phyloP scores from a whole-genome alignment of 1,140 invertebrate genomes.

The Babylonia areolata region DNA sequence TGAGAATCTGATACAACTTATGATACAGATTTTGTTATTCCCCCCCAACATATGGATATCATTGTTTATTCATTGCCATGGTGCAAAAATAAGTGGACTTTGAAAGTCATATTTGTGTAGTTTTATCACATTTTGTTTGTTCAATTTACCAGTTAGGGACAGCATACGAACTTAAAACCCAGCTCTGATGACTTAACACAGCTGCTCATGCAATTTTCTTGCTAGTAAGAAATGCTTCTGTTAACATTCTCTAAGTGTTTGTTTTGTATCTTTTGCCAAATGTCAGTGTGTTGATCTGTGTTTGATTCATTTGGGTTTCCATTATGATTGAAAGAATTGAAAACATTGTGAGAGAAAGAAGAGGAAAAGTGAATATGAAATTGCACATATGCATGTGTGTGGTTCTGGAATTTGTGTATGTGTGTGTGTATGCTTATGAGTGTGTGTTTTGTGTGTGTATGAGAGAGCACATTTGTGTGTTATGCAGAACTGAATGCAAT shows the following conservation, averaged over 20 bases:
- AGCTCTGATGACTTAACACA: background rate
- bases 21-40: background rate
- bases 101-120: background rate
- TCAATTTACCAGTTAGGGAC: background rate
- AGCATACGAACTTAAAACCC: too few relatives aligned
- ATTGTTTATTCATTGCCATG: background rate
- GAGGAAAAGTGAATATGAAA: background rate
- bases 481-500: constrained; percentile 3
- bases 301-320: background rate
- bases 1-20: background rate
- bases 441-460: constrained; percentile 11
- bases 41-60: background rate
- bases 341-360: background rate
- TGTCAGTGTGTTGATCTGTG: background rate
- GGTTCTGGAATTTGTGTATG: background rate
- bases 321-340: background rate
- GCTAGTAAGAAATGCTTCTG: background rate
- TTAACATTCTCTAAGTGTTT: background rate
- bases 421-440: background rate
- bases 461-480: background rate
- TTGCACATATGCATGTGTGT: background rate
- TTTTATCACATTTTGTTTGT: background rate
- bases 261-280: background rate
- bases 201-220: background rate
- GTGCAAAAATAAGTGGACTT: background rate